Percentiles rank a stretch among this genome's conserved stretches.
These are phyloP conservation scores for Sebastes umbrosus DNA, from an alignment of 2,797 vertebrate genomes.

Conservation along the genomic window DNA sequence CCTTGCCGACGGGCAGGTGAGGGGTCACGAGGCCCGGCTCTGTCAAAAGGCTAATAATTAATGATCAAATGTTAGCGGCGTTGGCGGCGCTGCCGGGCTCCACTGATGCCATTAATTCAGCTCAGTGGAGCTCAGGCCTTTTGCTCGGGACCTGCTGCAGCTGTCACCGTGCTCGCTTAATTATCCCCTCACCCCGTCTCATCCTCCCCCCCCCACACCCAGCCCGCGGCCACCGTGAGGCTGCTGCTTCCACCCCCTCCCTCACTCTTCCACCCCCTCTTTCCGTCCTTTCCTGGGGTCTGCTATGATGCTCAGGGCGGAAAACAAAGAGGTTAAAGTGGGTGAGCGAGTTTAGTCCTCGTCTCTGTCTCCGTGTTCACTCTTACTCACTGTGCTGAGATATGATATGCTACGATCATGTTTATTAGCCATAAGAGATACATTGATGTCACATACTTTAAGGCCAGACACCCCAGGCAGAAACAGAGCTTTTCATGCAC, in stretches of 20 bases:
- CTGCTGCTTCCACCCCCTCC: conserved; percentile 17
- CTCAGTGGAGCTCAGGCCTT: conserved; percentile 88
- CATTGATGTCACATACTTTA: background rate
- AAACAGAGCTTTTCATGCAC: accelerated
- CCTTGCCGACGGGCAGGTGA: conserved; percentile 79
- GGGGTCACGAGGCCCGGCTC: conserved; percentile 73
- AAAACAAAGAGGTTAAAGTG: conserved; percentile 65
- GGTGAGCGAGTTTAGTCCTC: conserved; percentile 46
- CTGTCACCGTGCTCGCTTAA: conserved; percentile 92
- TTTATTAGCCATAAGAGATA: background rate
- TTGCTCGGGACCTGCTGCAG: conserved; percentile 90
- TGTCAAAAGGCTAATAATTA: conserved; percentile 94
- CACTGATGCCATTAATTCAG: conserved; percentile 94
- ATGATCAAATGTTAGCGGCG: conserved; percentile 92
- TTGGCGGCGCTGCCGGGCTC: conserved; percentile 81
- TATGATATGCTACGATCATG: conserved; percentile 13
- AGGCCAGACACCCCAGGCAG: no score
- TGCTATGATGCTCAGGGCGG: conserved; percentile 25
- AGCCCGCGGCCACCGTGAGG: conserved; percentile 64
- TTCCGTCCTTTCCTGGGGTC: conserved; percentile 50
- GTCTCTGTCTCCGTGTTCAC: conserved; percentile 22
- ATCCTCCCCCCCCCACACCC: conserved; percentile 39
- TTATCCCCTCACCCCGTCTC: conserved; percentile 88
- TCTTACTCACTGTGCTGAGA: conserved; percentile 23
- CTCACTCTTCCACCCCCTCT: background rate